phyloP scores from a whole-genome alignment of 2,888 invertebrate genomes.

The Atethmia centrago region DNA sequence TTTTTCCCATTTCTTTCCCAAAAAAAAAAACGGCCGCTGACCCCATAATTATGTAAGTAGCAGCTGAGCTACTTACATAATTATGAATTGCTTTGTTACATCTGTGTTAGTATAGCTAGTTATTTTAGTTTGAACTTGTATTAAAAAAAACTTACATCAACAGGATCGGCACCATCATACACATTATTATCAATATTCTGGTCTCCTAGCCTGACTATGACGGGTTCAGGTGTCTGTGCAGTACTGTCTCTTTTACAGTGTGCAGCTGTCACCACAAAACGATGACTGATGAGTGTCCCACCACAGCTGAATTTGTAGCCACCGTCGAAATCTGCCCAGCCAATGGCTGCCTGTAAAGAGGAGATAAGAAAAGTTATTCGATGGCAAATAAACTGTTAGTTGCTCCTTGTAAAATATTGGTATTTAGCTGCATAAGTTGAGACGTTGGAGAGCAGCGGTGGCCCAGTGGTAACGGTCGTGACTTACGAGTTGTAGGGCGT shows the following conservation, averaged over 20 bases:
- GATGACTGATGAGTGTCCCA: slow-evolving; percentile 92
- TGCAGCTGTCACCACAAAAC: slow-evolving; percentile 84
- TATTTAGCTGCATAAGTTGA: no score
- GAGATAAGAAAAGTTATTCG: neutral
- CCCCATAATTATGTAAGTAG: no score
- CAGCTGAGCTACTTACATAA: no score
- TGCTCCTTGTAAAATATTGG: no score
- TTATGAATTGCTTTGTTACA: no score
- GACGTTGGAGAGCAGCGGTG: no score
- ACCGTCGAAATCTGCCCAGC: slow-evolving; percentile 75
- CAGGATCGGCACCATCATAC: slow-evolving; percentile 86
- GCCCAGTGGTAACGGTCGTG: no score
- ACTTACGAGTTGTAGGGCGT: no score
- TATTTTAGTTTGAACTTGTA: no score
- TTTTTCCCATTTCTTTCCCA: no score
- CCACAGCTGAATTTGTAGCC: slow-evolving; percentile 91
- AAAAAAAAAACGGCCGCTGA: no score
- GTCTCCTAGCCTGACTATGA: slow-evolving; percentile 90
- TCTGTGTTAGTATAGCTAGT: no score
- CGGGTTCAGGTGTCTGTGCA: slow-evolving; percentile 79
- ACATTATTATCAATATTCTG: slow-evolving; percentile 87
- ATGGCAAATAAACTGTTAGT: neutral
- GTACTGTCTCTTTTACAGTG: slow-evolving; percentile 69
- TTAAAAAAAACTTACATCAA: slow-evolving; percentile 77
- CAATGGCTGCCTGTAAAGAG: slow-evolving; percentile 79